These are phyloP conservation scores for Pipistrellus pygmaeus DNA, from an alignment of 2,797 vertebrate genomes.

Conservation along the genomic window DNA sequence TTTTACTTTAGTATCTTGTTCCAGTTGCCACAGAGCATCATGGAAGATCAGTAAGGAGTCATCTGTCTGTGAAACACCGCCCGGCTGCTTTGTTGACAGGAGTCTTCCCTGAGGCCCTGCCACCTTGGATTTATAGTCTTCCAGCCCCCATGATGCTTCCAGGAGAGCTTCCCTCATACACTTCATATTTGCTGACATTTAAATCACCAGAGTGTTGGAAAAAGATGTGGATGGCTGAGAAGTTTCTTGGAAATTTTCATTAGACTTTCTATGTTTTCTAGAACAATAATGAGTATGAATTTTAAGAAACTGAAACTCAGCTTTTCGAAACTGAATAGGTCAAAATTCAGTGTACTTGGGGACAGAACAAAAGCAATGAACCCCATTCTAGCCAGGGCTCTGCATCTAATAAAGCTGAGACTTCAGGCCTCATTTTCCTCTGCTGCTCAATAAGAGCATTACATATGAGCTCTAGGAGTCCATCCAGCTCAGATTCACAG, in stretches of 20 bases:
- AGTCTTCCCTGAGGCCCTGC: neutral
- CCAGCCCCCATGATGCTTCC: neutral
- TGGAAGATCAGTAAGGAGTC: neutral
- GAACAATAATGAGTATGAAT: neutral
- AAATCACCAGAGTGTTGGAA: slow-evolving; percentile 18
- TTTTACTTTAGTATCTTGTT: neutral
- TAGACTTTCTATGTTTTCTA: slow-evolving; percentile 50
- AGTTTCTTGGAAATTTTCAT: slow-evolving; percentile 49
- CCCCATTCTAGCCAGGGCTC: neutral
- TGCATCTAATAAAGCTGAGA: neutral
- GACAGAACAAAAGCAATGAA: neutral
- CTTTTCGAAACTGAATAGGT: neutral
- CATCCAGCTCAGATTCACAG: neutral
- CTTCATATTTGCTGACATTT: slow-evolving; percentile 60
- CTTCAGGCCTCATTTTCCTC: neutral
- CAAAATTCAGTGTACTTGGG: neutral
- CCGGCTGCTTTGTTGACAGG: neutral
- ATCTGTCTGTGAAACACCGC: neutral
- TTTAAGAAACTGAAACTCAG: slow-evolving; percentile 47
- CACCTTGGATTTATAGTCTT: neutral
- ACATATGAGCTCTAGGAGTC: neutral
- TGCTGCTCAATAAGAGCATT: neutral
- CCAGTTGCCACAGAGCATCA: neutral
- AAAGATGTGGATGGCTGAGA: neutral
- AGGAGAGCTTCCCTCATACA: slow-evolving; percentile 16